Evolutionary conservation across 2,888 invertebrate species (phyloP).

Genomic region (Tolmerus cingulatus): DNA sequence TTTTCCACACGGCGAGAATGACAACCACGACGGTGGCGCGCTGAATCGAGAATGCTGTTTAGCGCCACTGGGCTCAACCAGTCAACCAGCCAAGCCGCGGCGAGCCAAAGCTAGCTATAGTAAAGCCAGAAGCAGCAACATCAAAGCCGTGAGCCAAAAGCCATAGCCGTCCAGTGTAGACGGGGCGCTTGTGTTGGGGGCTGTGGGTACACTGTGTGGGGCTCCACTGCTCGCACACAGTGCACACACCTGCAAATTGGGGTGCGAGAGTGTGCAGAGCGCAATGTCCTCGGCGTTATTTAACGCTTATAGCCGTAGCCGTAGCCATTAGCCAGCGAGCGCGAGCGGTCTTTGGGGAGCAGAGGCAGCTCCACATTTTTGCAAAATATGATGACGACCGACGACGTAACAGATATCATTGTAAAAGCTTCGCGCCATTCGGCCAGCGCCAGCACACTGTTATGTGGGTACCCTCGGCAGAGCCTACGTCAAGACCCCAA

Average conservation of each 20-base stretch:
- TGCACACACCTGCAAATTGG: not conserved
- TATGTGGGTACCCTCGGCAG: not conserved
- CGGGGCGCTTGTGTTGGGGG: not conserved
- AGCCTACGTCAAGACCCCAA: not conserved
- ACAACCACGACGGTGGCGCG: slow-evolving; percentile 39
- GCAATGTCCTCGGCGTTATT: slow-evolving; percentile 1
- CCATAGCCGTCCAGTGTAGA: not conserved
- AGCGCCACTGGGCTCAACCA: slow-evolving; percentile 33
- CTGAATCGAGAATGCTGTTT: slow-evolving; percentile 39
- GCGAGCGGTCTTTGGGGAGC: not conserved
- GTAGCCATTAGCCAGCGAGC: not conserved
- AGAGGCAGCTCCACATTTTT: not conserved
- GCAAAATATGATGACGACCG: not conserved
- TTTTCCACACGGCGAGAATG: slow-evolving; percentile 8
- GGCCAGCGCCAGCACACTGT: not conserved
- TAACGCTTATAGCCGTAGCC: not conserved
- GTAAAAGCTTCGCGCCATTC: slow-evolving; percentile 7
- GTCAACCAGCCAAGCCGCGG: slow-evolving; percentile 15
- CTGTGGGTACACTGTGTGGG: not conserved
- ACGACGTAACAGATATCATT: not conserved
- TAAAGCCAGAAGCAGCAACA: slow-evolving; percentile 10
- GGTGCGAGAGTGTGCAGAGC: not conserved
- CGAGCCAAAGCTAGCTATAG: not conserved
- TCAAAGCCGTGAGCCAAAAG: not conserved
- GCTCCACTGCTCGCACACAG: not conserved